These are phyloP conservation scores for Orchesellides sinensis DNA, from an alignment of 2,888 invertebrate genomes.

Conservation along the genomic window DNA sequence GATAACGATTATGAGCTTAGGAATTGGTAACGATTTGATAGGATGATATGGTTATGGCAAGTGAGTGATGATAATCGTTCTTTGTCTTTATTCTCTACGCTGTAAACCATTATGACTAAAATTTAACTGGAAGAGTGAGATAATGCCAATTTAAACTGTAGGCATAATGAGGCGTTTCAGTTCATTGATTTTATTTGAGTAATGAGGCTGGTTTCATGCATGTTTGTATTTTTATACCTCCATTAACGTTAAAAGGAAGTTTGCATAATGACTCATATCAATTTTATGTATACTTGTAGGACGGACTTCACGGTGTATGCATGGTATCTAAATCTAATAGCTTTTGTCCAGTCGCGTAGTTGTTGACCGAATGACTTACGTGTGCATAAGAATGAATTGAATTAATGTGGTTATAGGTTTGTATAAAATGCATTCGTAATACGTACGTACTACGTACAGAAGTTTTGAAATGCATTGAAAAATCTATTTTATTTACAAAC, in stretches of 20 bases:
- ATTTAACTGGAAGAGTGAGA: conserved; percentile 49
- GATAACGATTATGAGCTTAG: conserved; percentile 48
- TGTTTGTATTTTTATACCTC: not conserved
- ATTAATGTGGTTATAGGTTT: too few species aligned
- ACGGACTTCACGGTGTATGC: too few species aligned
- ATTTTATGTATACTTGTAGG: not conserved
- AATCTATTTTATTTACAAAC: too few species aligned
- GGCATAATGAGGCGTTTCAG: conserved; percentile 64
- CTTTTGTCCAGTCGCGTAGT: too few species aligned
- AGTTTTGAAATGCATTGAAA: too few species aligned
- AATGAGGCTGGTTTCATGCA: not conserved
- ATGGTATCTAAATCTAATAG: too few species aligned
- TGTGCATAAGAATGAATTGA: too few species aligned
- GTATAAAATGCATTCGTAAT: too few species aligned
- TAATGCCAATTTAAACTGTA: conserved; percentile 64
- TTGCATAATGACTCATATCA: conserved; percentile 62
- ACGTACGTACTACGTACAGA: too few species aligned
- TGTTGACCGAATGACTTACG: conserved; percentile 9
- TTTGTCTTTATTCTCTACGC: conserved; percentile 31
- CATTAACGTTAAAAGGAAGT: conserved; percentile 37
- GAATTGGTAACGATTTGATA: conserved; percentile 52
- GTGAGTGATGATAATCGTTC: conserved; percentile 43
- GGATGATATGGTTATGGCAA: conserved; percentile 44
- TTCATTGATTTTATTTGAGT: conserved; percentile 64
- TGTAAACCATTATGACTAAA: conserved; percentile 14